These are phyloP conservation scores for Megastigmus dorsalis DNA, from an alignment of 2,888 invertebrate species.

Conservation along the genomic window DNA sequence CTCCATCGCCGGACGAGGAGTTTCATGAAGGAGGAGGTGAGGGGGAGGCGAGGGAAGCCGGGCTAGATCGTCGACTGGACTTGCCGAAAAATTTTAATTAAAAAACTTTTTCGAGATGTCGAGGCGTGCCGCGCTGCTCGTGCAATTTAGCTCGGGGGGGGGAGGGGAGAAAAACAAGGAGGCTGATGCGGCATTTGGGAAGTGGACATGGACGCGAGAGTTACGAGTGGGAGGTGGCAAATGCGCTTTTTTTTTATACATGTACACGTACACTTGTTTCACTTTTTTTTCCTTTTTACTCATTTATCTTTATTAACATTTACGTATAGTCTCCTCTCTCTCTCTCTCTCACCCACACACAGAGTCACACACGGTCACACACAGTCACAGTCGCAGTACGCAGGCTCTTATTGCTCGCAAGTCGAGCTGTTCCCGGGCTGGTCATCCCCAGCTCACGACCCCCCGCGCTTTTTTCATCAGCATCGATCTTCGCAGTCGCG, in stretches of 20 bases:
- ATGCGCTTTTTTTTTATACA: not conserved
- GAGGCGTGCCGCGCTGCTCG: no score
- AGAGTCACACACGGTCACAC: no score
- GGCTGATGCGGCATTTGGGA: not conserved
- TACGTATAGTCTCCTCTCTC: conserved; percentile 10
- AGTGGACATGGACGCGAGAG: not conserved
- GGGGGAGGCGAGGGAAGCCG: not conserved
- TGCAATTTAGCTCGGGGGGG: not conserved
- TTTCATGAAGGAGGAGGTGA: no score
- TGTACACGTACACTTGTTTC: no score
- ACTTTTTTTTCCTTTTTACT: not conserved
- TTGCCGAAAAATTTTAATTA: conserved; percentile 41
- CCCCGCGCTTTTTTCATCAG: no score
- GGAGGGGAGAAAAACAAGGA: not conserved
- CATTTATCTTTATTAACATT: conserved; percentile 35
- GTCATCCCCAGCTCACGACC: no score
- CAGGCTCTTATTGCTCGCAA: conserved; percentile 27
- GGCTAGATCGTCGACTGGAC: not conserved
- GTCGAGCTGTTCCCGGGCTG: no score
- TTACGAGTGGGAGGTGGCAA: not conserved
- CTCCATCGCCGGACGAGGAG: no score
- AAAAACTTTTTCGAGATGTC: no score
- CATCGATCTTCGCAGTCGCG: not conserved
- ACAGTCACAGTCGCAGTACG: no score
- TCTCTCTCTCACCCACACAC: not conserved